phyloP scores from a whole-genome alignment of 2,888 invertebrate genomes.

The Rhaphigaster nebulosa region DNA sequence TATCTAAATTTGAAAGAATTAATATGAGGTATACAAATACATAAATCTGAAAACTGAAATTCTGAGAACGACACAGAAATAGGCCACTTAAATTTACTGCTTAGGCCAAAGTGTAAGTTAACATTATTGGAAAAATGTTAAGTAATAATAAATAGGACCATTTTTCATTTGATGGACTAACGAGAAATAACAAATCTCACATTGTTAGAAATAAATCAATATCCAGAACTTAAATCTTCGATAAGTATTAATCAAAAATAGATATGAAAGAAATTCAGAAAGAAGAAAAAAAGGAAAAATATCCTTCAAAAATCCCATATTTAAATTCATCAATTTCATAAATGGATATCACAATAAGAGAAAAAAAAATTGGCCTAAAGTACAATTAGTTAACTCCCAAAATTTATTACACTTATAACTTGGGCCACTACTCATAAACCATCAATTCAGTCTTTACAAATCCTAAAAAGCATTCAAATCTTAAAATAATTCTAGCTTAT shows the following conservation, averaged over 20 bases:
- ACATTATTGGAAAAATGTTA: background rate
- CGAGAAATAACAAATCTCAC: background rate
- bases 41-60: constrained; percentile 45
- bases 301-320: constrained; percentile 54
- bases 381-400: constrained; percentile 48
- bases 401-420: constrained; percentile 51
- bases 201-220: background rate
- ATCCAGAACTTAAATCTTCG: background rate
- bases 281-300: constrained; percentile 17
- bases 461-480: constrained; percentile 57
- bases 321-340: constrained; percentile 39
- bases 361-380: constrained; percentile 50
- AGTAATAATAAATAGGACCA: background rate
- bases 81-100: constrained; percentile 45
- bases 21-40: constrained; percentile 51
- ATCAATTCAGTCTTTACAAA: constrained; percentile 60
- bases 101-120: constrained; percentile 38
- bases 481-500: constrained; percentile 48
- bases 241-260: background rate
- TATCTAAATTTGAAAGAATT: constrained; percentile 44
- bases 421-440: constrained; percentile 56
- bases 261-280: background rate
- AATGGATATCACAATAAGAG: constrained; percentile 17
- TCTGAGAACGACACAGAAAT: constrained; percentile 14
- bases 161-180: background rate